Evolutionary conservation across 2,888 invertebrate species (phyloP).

Genomic region (Trachelus tabidus): DNA sequence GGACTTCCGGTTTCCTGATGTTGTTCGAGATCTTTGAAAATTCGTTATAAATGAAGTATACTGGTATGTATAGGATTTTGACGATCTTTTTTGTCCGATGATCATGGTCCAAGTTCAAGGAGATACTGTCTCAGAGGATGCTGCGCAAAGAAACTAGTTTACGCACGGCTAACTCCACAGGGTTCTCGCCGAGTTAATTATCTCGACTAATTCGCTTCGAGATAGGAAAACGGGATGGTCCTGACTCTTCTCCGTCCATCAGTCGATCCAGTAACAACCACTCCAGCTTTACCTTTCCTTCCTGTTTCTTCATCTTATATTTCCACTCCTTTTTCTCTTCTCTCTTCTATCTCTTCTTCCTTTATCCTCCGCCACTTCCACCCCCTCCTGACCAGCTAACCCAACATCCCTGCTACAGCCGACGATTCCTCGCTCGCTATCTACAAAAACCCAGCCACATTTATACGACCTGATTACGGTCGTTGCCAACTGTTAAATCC

Average conservation of each 20-base stretch:
- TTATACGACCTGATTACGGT: conserved; percentile 52
- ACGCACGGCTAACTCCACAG: conserved; percentile 32
- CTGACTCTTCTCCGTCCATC: conserved; percentile 12
- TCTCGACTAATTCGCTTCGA: conserved; percentile 44
- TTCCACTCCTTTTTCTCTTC: conserved; percentile 7
- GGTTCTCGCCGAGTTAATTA: conserved; percentile 40
- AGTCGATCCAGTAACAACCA: neutral
- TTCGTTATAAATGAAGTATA: no score
- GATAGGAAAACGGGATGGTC: conserved; percentile 38
- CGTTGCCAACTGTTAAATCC: conserved; percentile 33
- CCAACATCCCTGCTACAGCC: neutral
- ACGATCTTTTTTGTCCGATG: no score
- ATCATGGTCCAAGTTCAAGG: no score
- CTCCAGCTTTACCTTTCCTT: no score
- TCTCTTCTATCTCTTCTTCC: neutral
- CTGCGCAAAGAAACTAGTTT: conserved; percentile 35
- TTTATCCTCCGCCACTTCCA: conserved; percentile 21
- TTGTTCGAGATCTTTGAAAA: no score
- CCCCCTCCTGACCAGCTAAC: neutral
- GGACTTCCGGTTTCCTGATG: no score
- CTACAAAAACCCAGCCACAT: conserved; percentile 49
- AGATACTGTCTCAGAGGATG: neutral
- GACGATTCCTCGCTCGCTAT: conserved; percentile 26
- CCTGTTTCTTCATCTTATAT: neutral
- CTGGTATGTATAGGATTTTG: no score